Evolutionary conservation across 2,888 invertebrate species (phyloP).

Genomic region (Onchidella celtica): DNA sequence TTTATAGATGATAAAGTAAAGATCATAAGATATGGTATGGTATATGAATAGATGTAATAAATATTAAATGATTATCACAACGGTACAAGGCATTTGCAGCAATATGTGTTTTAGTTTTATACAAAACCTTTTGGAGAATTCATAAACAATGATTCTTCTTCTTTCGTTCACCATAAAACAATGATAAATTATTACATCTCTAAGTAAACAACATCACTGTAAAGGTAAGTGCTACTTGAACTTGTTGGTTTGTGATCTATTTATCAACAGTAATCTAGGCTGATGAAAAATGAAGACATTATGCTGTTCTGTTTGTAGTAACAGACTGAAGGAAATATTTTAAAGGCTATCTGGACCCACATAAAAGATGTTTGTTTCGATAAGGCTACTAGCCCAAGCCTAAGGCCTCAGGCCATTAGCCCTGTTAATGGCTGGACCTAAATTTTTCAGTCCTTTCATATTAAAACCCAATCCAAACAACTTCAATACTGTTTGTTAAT

Average conservation of each 20-base stretch:
- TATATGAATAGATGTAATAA: conserved; percentile 30
- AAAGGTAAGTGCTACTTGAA: not conserved
- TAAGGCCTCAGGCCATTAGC: too few species aligned
- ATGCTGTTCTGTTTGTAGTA: too few species aligned
- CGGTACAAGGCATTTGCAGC: conserved; percentile 1
- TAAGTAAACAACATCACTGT: not conserved
- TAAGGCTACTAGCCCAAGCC: too few species aligned
- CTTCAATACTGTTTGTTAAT: too few species aligned
- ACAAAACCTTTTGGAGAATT: not conserved
- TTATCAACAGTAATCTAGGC: not conserved
- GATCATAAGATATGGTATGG: not conserved
- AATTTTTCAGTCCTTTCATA: too few species aligned
- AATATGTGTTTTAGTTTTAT: not conserved
- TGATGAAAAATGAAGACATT: too few species aligned
- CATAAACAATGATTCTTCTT: too few species aligned
- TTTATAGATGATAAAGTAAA: not conserved
- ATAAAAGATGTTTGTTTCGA: too few species aligned
- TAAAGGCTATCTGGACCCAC: too few species aligned
- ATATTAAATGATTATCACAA: conserved; percentile 39
- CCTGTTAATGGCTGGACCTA: too few species aligned
- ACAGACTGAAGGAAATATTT: too few species aligned
- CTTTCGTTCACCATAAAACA: not conserved
- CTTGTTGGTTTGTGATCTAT: not conserved
- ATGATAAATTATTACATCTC: not conserved
- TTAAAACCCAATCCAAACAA: too few species aligned